Percentiles rank a stretch among this genome's conserved stretches.
Conservation (phyloP, 2,797 vertebrate species). For the Acrossocheilus wenchowensis region DNA sequence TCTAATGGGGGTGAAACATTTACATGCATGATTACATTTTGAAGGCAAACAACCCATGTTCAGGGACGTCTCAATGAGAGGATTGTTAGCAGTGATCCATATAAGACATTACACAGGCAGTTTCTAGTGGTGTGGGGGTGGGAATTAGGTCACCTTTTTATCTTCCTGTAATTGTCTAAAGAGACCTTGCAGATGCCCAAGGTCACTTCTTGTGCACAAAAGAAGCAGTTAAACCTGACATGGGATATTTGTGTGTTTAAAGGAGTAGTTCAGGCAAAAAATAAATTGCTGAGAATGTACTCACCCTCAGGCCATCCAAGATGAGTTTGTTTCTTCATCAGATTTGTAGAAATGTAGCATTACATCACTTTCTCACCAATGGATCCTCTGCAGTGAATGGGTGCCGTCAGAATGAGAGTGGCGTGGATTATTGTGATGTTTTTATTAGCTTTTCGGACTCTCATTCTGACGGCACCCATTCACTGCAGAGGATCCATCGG, state of each 20-base stretch:
- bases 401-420: neutral
- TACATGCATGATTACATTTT: slow-evolving; percentile 43
- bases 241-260: neutral
- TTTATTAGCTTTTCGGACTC: too few species aligned
- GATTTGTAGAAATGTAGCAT: too few species aligned
- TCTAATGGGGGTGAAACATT: slow-evolving; percentile 6
- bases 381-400: neutral
- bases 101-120: slow-evolving; percentile 12
- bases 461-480: too few species aligned
- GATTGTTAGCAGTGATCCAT: slow-evolving; percentile 27
- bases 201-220: neutral
- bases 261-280: neutral
- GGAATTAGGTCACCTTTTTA: neutral
- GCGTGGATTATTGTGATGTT: too few species aligned
- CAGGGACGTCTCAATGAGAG: neutral
- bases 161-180: neutral
- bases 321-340: neutral
- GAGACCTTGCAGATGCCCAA: neutral
- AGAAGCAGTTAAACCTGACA: neutral
- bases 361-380: too few species aligned
- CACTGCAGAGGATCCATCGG: too few species aligned
- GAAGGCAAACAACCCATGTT: slow-evolving; percentile 17
- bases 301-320: neutral
- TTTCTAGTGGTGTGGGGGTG: slow-evolving; percentile 1
- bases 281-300: neutral